Conservation (phyloP, 2,113 vertebrate species). For the Aepyceros melampus region DNA sequence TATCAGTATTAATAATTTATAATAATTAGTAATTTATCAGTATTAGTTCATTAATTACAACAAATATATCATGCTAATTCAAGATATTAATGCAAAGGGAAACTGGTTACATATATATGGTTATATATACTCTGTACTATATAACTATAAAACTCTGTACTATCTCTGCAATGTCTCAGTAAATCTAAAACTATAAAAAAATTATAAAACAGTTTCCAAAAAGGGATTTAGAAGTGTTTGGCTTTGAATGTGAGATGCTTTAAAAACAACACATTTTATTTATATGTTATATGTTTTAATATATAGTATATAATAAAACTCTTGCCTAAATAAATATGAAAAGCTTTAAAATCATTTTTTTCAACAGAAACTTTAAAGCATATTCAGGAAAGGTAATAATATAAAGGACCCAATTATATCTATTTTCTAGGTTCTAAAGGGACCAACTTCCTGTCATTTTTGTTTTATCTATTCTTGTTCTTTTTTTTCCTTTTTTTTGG, state of each 20-base stretch:
- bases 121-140: neutral
- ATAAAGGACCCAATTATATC: neutral
- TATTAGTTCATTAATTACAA: neutral
- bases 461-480: neutral
- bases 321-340: neutral
- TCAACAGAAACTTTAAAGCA: neutral
- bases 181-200: neutral
- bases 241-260: neutral
- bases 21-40: neutral
- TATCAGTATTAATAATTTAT: neutral
- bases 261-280: neutral
- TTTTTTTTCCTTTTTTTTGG: neutral
- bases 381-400: neutral
- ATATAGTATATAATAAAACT: neutral
- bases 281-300: neutral
- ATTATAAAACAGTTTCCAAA: neutral
- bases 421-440: neutral
- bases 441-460: neutral
- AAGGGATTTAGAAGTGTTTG: neutral
- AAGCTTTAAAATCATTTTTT: neutral
- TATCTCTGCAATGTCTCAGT: neutral
- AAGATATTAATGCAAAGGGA: neutral
- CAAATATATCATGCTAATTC: neutral
- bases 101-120: neutral
- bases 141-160: neutral